phyloP scores from a whole-genome alignment of 2,888 invertebrate genomes.

The Terebella lapidaria region DNA sequence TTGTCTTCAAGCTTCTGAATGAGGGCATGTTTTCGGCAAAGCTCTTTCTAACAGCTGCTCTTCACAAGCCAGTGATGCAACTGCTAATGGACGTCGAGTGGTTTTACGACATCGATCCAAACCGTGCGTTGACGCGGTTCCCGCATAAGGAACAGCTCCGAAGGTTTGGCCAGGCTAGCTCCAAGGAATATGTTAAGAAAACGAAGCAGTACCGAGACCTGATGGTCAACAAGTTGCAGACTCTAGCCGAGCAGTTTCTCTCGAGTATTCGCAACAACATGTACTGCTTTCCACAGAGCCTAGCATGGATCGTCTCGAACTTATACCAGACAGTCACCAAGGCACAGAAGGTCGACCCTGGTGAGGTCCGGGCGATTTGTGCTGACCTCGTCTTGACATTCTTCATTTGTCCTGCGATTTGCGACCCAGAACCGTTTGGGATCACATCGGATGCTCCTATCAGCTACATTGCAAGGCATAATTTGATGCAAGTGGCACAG shows the following conservation, averaged over 20 bases:
- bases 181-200: conserved; percentile 68
- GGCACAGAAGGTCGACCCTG: conserved; percentile 11
- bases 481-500: conserved; percentile 56
- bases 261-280: conserved; percentile 76
- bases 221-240: conserved; percentile 65
- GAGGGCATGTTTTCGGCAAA: conserved; percentile 87
- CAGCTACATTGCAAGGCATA: conserved; percentile 83
- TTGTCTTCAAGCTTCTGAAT: conserved; percentile 79
- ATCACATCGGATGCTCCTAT: conserved; percentile 84
- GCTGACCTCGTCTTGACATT: conserved; percentile 88
- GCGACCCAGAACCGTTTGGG: conserved; percentile 92
- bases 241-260: conserved; percentile 76
- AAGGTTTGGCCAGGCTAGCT: conserved; percentile 72
- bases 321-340: conserved; percentile 62
- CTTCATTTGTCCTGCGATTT: conserved; percentile 93
- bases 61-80: conserved; percentile 84
- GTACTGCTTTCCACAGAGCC: conserved; percentile 79
- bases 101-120: conserved; percentile 86
- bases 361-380: conserved; percentile 65
- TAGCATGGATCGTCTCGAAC: conserved; percentile 86
- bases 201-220: conserved; percentile 74
- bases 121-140: conserved; percentile 68
- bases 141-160: conserved; percentile 61
- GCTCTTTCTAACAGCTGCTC: conserved; percentile 84
- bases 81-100: conserved; percentile 85